phyloP scores from a whole-genome alignment of 2,113 vertebrate species.

The Capricornis sumatraensis region DNA sequence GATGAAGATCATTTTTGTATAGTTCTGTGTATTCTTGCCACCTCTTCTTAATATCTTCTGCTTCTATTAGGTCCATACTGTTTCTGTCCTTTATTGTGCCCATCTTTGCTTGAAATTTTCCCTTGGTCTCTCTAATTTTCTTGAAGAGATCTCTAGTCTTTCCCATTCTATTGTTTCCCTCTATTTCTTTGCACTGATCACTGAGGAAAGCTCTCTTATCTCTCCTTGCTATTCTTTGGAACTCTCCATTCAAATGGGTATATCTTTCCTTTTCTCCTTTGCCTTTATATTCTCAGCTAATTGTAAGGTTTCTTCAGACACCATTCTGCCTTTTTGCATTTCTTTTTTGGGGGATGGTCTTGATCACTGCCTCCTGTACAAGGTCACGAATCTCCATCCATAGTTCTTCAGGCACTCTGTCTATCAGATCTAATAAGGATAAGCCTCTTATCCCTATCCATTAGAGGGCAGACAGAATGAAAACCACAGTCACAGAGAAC shows the following conservation, averaged over 20 bases:
- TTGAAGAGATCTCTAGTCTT: background rate
- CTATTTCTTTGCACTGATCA: background rate
- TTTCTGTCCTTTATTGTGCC: background rate
- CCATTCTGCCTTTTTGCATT: background rate
- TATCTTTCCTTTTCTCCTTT: background rate
- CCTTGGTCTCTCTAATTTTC: background rate
- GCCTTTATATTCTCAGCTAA: background rate
- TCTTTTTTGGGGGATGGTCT: background rate
- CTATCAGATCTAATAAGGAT: background rate
- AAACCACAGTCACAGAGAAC: background rate
- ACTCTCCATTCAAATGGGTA: background rate
- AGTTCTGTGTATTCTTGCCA: background rate
- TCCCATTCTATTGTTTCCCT: background rate
- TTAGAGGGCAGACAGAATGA: background rate
- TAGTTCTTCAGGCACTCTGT: background rate
- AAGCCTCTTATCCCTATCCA: background rate
- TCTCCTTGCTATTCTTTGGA: background rate
- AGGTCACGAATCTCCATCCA: background rate
- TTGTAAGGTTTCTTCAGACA: background rate
- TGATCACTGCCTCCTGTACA: background rate
- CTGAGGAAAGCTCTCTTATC: background rate
- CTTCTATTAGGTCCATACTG: background rate
- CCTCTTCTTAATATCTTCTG: background rate
- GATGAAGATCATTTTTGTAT: fast-evolving
- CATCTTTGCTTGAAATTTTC: background rate